These are phyloP conservation scores for Exocentrus adspersus DNA, from an alignment of 2,888 invertebrate genomes.

Conservation along the genomic window DNA sequence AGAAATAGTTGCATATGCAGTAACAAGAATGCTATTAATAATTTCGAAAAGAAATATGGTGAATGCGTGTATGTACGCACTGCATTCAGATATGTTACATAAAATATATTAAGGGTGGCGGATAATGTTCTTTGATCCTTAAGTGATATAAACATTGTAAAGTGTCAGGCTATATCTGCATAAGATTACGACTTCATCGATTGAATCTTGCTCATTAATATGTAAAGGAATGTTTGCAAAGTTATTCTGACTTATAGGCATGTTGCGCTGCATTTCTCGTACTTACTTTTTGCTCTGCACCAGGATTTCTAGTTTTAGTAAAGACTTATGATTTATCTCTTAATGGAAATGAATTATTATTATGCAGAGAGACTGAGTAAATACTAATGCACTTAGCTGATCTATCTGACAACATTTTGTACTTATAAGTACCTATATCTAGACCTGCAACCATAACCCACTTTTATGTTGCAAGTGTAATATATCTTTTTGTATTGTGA, in stretches of 20 bases:
- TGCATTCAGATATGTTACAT: slow-evolving; percentile 19
- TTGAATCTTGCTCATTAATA: slow-evolving; percentile 52
- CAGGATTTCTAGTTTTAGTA: slow-evolving; percentile 6
- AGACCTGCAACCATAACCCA: not conserved
- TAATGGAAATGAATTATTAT: slow-evolving; percentile 36
- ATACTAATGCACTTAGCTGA: slow-evolving; percentile 33
- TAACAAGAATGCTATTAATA: slow-evolving; percentile 3
- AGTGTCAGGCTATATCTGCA: slow-evolving; percentile 50
- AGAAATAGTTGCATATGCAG: too few species aligned
- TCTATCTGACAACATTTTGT: slow-evolving; percentile 7
- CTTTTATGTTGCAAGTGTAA: too few species aligned
- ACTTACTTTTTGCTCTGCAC: slow-evolving; percentile 23
- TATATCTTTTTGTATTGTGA: too few species aligned
- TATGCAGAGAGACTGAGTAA: slow-evolving; percentile 30
- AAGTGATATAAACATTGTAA: slow-evolving; percentile 51
- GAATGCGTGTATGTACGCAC: too few species aligned
- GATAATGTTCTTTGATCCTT: slow-evolving; percentile 48
- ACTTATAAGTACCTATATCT: too few species aligned
- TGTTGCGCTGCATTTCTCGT: slow-evolving; percentile 27
- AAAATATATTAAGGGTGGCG: slow-evolving; percentile 30
- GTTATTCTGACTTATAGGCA: slow-evolving; percentile 40
- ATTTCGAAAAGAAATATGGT: slow-evolving; percentile 15
- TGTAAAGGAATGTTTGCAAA: slow-evolving; percentile 47
- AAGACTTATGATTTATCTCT: slow-evolving; percentile 19
- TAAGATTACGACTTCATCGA: slow-evolving; percentile 53